Base-by-base conservation (phyloP, 2,113 vertebrate genomes). In the Plectropomus leopardus region DNA sequence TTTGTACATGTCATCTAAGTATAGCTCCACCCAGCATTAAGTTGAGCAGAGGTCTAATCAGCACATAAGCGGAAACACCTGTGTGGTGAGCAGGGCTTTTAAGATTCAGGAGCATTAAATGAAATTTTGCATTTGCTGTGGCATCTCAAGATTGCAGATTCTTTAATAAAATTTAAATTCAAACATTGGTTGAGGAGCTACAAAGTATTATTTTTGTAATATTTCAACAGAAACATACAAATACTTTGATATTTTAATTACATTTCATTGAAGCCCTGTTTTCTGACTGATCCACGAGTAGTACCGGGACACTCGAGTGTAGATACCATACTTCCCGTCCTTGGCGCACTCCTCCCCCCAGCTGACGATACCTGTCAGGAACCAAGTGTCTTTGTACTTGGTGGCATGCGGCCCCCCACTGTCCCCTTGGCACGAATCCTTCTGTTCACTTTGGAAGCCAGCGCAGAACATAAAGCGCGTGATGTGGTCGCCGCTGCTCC, bases 281-380 rank as follows among this genome's bases (percentile, higher is more conserved):
- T 64, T 92, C 0, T 93, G 78, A 75, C 87, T 95, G 85, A 99
- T 96, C 98, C 98, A 99, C 14, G 65, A 50, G 28, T 95, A 89
- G 26, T 97, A 99, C 8, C 68, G 84, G 0, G 97, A 96, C 2
- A 99, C 86, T 26, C 94, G 94, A 34, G 98, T 99, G 91, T 99
- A 99, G 85, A 99, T 34, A 67, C 98, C 98, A 0, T 97, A 99
- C 85, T 97, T 99, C 1, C 95, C 97, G 0, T 95, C 92, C 59
- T 88, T 82, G 77, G 98, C 98, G 3, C 98, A 99, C 4, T 96
- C 95, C 82, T 99, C 97, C 0, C 98, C 98, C 98, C 98, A 99
- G 92, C 98, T 99, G 71, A 98, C 94, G 51, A 99, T 96, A 10
- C 98, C 98, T 0, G 97, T 99, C 66, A 99, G 94, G 82, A 98